A percentile compares a stretch with the other conserved stretches of the same genome.
These are phyloP conservation scores for Enteromius radiatus DNA, from an alignment of 2,797 vertebrate species.

Conservation along the genomic window DNA sequence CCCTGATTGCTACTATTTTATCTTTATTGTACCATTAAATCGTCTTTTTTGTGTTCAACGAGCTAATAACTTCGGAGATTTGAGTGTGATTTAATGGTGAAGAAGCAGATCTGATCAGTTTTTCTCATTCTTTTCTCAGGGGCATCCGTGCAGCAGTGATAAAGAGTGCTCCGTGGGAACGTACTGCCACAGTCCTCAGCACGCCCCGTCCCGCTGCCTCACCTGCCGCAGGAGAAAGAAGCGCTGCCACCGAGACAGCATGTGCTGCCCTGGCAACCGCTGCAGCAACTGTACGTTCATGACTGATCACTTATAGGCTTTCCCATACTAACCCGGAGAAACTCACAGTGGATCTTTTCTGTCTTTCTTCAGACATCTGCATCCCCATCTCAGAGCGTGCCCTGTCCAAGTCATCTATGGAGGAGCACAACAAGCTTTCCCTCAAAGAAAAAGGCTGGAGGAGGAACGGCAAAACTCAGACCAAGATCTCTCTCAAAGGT, in stretches of 20 bases:
- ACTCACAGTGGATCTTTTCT: slow-evolving; percentile 11
- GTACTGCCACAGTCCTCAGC: slow-evolving; percentile 95
- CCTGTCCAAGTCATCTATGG: slow-evolving; percentile 86
- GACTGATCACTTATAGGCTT: neutral
- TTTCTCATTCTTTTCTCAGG: slow-evolving; percentile 69
- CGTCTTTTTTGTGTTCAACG: neutral
- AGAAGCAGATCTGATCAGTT: neutral
- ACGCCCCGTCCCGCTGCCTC: slow-evolving; percentile 87
- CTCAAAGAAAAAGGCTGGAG: slow-evolving; percentile 91
- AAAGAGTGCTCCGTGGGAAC: slow-evolving; percentile 91
- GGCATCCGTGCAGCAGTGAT: slow-evolving; percentile 91
- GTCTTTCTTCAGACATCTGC: slow-evolving; percentile 83
- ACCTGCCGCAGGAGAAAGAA: slow-evolving; percentile 92
- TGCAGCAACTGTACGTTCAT: slow-evolving; percentile 89
- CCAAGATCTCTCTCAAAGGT: slow-evolving; percentile 93
- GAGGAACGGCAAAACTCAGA: slow-evolving; percentile 82
- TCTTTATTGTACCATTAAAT: neutral
- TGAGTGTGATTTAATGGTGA: neutral
- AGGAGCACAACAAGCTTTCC: slow-evolving; percentile 86
- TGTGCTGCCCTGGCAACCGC: slow-evolving; percentile 94
- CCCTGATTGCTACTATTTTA: neutral
- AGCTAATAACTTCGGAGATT: neutral
- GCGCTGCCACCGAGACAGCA: slow-evolving; percentile 92
- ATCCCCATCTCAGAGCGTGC: slow-evolving; percentile 89
- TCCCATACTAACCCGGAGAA: neutral